These are phyloP conservation scores for Esox niger DNA, from an alignment of 2,113 vertebrate genomes.

Conservation along the genomic window DNA sequence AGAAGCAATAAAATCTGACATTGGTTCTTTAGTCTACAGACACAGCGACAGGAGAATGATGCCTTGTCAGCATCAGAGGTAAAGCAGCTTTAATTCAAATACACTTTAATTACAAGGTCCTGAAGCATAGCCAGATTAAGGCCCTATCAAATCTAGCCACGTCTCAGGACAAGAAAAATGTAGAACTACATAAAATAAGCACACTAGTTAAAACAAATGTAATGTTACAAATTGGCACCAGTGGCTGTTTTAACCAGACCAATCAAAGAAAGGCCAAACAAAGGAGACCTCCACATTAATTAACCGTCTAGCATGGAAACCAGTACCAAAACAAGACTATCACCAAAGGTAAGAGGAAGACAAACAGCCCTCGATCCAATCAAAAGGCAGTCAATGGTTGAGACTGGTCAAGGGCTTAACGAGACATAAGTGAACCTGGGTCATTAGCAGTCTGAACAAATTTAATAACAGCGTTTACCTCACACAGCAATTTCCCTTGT, in stretches of 20 bases:
- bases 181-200: slow-evolving; percentile 51
- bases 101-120: no score
- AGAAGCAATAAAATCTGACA: not conserved
- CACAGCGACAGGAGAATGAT: not conserved
- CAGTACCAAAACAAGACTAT: not conserved
- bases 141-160: no score
- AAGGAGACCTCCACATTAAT: not conserved
- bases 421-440: not conserved
- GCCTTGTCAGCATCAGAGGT: not conserved
- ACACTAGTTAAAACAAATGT: slow-evolving; percentile 54
- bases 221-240: slow-evolving; percentile 25
- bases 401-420: not conserved
- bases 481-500: no score
- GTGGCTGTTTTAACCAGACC: not conserved
- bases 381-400: not conserved
- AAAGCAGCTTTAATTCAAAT: slow-evolving; percentile 9
- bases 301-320: slow-evolving; percentile 14
- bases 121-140: no score
- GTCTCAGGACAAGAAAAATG: slow-evolving; percentile 9
- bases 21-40: slow-evolving; percentile 23
- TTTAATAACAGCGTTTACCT: not conserved
- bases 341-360: not conserved
- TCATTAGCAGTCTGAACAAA: no score
- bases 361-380: not conserved
- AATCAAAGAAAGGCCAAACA: not conserved